phyloP scores from a whole-genome alignment of 2,113 vertebrate genomes.

The Erythrocercus mccallii region DNA sequence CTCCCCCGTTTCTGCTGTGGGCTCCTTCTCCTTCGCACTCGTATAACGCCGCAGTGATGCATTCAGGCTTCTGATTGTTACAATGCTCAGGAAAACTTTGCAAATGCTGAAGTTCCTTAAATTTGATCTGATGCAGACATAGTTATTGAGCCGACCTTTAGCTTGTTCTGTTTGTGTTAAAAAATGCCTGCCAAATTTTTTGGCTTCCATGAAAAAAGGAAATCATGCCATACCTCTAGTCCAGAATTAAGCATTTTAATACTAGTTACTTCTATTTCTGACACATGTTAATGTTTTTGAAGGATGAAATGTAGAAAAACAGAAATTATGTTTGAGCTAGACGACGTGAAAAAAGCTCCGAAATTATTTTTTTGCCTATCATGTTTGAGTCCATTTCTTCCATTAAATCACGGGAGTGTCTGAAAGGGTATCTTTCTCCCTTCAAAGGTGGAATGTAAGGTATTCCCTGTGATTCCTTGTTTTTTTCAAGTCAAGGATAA shows the following conservation, averaged over 20 bases:
- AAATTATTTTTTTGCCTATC: background rate
- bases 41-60: background rate
- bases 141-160: background rate
- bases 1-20: background rate
- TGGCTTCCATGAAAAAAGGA: background rate
- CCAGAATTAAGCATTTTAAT: background rate
- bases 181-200: background rate
- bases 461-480: background rate
- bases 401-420: background rate
- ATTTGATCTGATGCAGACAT: background rate
- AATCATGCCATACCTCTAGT: background rate
- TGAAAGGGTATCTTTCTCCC: background rate
- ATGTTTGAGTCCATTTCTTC: background rate
- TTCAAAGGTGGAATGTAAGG: background rate
- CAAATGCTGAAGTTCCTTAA: background rate
- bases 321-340: background rate
- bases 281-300: background rate
- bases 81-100: background rate
- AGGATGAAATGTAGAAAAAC: background rate
- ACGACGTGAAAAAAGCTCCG: background rate
- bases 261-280: background rate
- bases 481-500: background rate
- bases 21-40: background rate
- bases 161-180: background rate
- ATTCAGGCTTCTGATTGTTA: background rate